A percentile compares a stretch with the other conserved stretches of the same genome.
Evolutionary conservation across 2,797 vertebrate genomes (phyloP).

Genomic region (Chloroceryle inda): DNA sequence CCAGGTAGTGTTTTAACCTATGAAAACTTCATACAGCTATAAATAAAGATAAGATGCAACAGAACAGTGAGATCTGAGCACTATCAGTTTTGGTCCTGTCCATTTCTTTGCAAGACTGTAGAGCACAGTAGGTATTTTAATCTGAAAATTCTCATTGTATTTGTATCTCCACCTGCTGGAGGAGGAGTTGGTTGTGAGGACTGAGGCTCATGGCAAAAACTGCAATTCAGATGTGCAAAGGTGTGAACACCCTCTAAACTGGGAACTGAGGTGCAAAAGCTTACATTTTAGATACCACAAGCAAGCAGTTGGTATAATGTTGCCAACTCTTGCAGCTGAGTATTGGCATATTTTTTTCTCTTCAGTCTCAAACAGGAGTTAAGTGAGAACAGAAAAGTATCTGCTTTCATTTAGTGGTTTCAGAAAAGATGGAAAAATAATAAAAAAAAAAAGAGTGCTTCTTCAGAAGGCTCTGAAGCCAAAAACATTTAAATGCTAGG

Average conservation of each 20-base stretch:
- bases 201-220: background rate
- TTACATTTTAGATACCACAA: background rate
- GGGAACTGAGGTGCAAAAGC: background rate
- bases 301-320: background rate
- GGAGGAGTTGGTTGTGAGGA: background rate
- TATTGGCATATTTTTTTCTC: background rate
- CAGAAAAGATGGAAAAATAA: rapidly evolving
- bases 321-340: background rate
- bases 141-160: background rate
- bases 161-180: constrained; percentile 10
- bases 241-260: background rate
- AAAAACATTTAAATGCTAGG: background rate
- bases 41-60: background rate
- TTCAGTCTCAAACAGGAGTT: background rate
- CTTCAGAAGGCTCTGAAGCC: background rate
- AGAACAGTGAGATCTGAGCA: background rate
- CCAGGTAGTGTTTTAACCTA: background rate
- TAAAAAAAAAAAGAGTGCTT: background rate
- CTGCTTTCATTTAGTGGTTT: background rate
- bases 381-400: background rate
- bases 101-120: background rate
- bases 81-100: background rate
- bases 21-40: background rate
- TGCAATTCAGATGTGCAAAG: background rate
- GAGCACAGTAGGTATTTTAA: rapidly evolving